phyloP scores from a whole-genome alignment of 1,140 invertebrate species.

The Leptinotarsa lineolata region DNA sequence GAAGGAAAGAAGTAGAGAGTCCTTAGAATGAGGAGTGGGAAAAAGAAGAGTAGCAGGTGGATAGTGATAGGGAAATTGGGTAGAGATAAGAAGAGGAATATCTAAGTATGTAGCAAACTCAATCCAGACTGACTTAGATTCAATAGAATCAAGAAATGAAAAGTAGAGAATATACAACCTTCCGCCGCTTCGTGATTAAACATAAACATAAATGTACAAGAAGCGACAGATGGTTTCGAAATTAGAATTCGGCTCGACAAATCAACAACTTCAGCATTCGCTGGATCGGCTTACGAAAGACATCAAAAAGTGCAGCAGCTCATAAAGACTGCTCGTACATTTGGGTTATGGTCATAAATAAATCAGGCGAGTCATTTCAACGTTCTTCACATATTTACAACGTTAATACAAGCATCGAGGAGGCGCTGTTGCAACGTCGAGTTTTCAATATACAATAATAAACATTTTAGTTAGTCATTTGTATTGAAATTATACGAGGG shows the following conservation, averaged over 20 bases:
- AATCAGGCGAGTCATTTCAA: neutral
- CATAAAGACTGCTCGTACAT: slow-evolving; percentile 8
- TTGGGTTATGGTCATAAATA: slow-evolving; percentile 1
- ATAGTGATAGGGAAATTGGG: too few species aligned
- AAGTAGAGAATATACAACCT: too few species aligned
- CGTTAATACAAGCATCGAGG: neutral
- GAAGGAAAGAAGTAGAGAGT: too few species aligned
- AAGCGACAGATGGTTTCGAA: neutral
- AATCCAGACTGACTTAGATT: too few species aligned
- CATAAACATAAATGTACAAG: neutral
- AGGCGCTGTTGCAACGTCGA: neutral
- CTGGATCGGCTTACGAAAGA: neutral
- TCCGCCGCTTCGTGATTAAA: neutral
- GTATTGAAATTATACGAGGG: too few species aligned
- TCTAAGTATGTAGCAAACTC: too few species aligned
- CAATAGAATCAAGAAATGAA: too few species aligned
- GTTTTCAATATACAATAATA: too few species aligned
- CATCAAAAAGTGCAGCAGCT: slow-evolving; percentile 1
- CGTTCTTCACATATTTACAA: slow-evolving; percentile 3
- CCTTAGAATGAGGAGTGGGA: too few species aligned
- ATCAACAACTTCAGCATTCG: neutral
- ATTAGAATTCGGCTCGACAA: neutral
- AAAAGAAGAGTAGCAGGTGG: too few species aligned
- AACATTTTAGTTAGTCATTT: too few species aligned
- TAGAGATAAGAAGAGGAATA: too few species aligned